phyloP scores from a whole-genome alignment of 2,888 invertebrate species.

The Kryphioiulus occultus region DNA sequence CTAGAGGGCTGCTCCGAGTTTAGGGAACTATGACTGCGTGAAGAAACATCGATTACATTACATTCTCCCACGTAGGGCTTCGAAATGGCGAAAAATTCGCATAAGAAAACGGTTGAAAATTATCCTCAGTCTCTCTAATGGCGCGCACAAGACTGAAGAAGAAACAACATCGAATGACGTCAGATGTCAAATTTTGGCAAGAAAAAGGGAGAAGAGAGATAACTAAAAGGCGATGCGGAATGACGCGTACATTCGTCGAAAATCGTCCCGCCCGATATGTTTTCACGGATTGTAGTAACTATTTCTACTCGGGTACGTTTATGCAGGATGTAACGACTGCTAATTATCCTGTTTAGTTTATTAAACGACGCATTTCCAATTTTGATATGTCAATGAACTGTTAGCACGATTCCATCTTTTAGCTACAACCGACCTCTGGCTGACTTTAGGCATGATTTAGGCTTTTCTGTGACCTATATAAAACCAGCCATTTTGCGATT shows the following conservation, averaged over 20 bases:
- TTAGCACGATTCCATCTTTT: background rate
- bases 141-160: conserved; percentile 47
- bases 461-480: background rate
- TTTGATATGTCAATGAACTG: background rate
- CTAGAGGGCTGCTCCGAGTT: conserved; percentile 46
- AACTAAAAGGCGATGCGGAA: conserved; percentile 9
- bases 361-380: background rate
- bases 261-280: background rate
- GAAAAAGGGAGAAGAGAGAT: conserved; percentile 44
- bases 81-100: conserved; percentile 49
- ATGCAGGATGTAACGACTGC: background rate
- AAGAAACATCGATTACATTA: conserved; percentile 44
- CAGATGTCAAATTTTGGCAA: background rate
- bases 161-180: conserved; percentile 45
- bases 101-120: conserved; percentile 44
- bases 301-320: background rate
- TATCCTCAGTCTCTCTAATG: conserved; percentile 48
- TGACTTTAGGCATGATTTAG: background rate
- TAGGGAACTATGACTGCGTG: conserved; percentile 43
- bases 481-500: background rate
- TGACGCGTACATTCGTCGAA: background rate
- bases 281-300: background rate
- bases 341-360: no score
- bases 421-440: background rate
- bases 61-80: conserved; percentile 47